These are phyloP conservation scores for Bathynomus jamesi DNA, from an alignment of 1,140 invertebrate species.

Conservation along the genomic window DNA sequence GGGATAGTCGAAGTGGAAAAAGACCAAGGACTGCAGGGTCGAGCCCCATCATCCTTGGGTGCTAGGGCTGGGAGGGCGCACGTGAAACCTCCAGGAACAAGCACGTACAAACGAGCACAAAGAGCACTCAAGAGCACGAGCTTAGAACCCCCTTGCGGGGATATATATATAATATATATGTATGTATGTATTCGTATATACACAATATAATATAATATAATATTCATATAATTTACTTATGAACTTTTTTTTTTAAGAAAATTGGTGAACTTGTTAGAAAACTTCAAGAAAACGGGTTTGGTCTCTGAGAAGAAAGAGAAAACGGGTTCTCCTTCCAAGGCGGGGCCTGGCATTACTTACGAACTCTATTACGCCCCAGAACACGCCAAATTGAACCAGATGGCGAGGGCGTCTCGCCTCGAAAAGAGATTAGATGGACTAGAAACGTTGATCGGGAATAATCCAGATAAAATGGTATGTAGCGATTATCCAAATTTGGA, in stretches of 20 bases:
- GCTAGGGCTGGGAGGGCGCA: too few relatives aligned
- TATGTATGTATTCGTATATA: neutral
- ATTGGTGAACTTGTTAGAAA: constrained; percentile 28
- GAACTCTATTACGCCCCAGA: constrained; percentile 56
- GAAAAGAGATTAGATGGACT: constrained; percentile 65
- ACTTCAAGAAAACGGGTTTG: constrained; percentile 21
- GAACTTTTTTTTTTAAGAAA: constrained; percentile 42
- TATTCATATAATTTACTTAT: neutral
- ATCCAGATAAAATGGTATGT: constrained; percentile 51
- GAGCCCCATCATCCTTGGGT: too few relatives aligned
- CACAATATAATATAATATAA: neutral
- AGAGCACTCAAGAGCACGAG: too few relatives aligned
- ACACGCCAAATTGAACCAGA: constrained; percentile 59
- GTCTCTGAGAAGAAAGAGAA: constrained; percentile 19
- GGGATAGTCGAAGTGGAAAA: too few relatives aligned
- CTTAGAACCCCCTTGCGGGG: too few relatives aligned
- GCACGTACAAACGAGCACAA: too few relatives aligned
- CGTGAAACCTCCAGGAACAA: too few relatives aligned
- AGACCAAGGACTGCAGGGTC: too few relatives aligned
- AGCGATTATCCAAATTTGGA: too few relatives aligned
- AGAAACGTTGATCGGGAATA: constrained; percentile 61
- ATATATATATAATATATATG: constrained; percentile 9
- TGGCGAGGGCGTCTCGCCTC: constrained; percentile 59
- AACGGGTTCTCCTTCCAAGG: neutral
- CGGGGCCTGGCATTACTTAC: constrained; percentile 46